Conservation (phyloP, 2,113 vertebrate species). For the Phalacrocorax brasilianus region DNA sequence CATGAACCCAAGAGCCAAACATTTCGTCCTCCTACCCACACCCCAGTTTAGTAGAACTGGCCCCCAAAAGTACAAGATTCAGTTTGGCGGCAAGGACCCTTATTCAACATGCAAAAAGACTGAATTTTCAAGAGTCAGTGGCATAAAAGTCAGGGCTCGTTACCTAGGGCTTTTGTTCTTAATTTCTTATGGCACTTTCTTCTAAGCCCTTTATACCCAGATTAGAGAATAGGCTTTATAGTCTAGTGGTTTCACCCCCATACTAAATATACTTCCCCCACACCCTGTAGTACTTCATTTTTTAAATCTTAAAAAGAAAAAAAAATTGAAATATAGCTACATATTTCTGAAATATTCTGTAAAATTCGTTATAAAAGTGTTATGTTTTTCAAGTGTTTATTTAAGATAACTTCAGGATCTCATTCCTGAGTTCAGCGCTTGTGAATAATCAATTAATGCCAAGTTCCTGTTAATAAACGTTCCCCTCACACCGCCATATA, state of each 20-base stretch:
- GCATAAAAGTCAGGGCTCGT: neutral
- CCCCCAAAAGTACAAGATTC: neutral
- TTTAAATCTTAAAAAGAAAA: neutral
- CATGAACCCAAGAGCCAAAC: neutral
- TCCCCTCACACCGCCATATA: neutral
- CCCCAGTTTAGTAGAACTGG: neutral
- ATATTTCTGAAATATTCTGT: neutral
- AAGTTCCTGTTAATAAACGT: neutral
- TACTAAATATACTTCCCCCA: neutral
- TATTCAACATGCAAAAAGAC: neutral
- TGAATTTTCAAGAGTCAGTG: neutral
- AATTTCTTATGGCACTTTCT: neutral
- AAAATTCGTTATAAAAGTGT: neutral
- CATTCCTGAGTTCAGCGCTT: neutral
- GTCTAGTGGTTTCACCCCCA: neutral
- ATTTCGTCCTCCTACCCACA: neutral
- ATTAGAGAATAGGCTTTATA: neutral
- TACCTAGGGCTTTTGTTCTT: neutral
- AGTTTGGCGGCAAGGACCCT: neutral
- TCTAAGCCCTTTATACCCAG: neutral
- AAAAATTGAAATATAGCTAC: neutral
- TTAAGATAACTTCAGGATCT: neutral
- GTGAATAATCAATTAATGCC: neutral
- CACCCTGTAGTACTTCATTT: fast-evolving
- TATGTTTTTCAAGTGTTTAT: neutral